Base-by-base conservation (phyloP, 2,113 vertebrate genomes). In the Upupa epops region DNA sequence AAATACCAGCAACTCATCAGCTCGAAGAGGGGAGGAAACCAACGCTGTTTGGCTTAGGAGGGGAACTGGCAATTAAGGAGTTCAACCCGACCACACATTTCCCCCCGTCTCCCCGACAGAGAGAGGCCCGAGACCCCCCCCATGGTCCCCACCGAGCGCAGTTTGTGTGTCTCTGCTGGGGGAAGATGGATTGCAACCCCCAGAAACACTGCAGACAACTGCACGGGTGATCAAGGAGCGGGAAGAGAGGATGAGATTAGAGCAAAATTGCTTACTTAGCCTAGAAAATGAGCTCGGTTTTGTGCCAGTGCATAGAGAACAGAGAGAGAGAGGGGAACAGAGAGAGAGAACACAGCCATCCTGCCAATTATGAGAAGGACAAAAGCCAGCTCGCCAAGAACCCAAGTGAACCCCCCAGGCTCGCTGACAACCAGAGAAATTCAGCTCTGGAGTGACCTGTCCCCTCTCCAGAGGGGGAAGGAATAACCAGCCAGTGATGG, bases 251-350 rank as follows among this genome's bases (percentile, higher is more conserved):
- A 42, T 16, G 31, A 78, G 42, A 78, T 37, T 29, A 51, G 60
- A 78, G 12, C 34, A 75, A 52, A 91, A 84, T 64, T 82, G 34
- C 74, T 91, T 72, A 59, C 71, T 94, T 89, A 82, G 49, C 74
- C 54, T 52, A 13, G 54, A 52, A 94, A 89, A 71, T 78, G 29
- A 73, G n/a, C 32, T 78, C 55, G 70, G 78, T 51, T 55, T 74
- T 36, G 13, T 78, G 70, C 32, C 84, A 89, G 32, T 9, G 74
- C 70, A 88, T 70, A 83, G 76, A 72, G 3, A 37, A 66, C 32
- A 45, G 13, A 59, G 42, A 51, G 22, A 24, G 13, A 8, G n/a
- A n/a, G n/a, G n/a, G n/a, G n/a, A n/a, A n/a, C n/a, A n/a, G n/a
- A n/a, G n/a, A n/a, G n/a, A n/a, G n/a, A n/a, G n/a, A n/a, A n/a